These are phyloP conservation scores for Acanthopagrus latus DNA, from an alignment of 2,797 vertebrate genomes.

Conservation along the genomic window DNA sequence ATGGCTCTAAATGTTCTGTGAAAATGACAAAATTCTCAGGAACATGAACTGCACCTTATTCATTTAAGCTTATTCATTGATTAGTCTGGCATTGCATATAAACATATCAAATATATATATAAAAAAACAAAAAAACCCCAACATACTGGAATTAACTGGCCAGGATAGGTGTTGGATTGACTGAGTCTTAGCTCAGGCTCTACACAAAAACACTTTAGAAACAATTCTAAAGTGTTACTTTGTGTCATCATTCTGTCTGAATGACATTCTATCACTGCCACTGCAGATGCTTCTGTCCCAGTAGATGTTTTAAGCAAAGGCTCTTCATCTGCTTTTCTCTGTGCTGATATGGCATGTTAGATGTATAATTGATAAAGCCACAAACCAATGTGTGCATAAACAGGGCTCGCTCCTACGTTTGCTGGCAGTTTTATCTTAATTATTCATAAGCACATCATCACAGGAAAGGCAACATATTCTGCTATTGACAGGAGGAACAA, in stretches of 20 bases:
- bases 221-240: background rate
- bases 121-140: too few species aligned
- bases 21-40: too few species aligned
- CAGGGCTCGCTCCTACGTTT: conserved; percentile 46
- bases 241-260: conserved; percentile 17
- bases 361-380: conserved; percentile 71
- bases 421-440: conserved; percentile 67
- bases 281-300: conserved; percentile 39
- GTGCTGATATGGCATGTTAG: conserved; percentile 28
- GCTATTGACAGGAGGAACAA: conserved; percentile 61
- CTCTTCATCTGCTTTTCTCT: conserved; percentile 34
- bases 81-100: too few species aligned
- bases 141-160: too few species aligned
- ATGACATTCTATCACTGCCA: conserved; percentile 29
- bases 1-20: too few species aligned
- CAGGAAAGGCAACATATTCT: conserved; percentile 33
- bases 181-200: too few species aligned
- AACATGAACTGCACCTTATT: too few species aligned
- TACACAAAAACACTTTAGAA: background rate
- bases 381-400: conserved; percentile 61
- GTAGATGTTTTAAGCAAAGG: conserved; percentile 28
- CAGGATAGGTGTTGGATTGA: too few species aligned
- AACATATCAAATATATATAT: too few species aligned
- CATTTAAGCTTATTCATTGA: too few species aligned
- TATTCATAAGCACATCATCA: conserved; percentile 66